phyloP scores from a whole-genome alignment of 2,113 vertebrate genomes.

The Lepidothrix coronata region DNA sequence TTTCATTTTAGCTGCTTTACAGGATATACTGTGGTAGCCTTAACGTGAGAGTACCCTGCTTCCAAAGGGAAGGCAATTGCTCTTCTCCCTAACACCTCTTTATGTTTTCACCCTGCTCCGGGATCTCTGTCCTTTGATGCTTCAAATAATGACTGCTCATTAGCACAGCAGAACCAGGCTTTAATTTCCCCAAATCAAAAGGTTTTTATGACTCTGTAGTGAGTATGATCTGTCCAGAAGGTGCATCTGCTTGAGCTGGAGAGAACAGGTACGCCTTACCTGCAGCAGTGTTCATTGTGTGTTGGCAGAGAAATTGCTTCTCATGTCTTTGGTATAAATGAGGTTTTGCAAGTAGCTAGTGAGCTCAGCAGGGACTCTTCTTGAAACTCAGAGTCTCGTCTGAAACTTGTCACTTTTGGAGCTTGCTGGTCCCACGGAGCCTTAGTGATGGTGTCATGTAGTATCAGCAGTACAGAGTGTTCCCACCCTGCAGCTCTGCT shows the following conservation, averaged over 20 bases:
- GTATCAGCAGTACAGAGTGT: neutral
- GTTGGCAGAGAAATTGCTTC: neutral
- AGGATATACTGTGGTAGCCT: neutral
- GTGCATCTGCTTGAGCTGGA: neutral
- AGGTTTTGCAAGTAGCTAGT: neutral
- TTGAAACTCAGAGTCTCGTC: neutral
- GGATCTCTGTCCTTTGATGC: neutral
- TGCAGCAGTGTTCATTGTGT: fast-evolving
- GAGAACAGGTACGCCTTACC: neutral
- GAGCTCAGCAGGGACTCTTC: neutral
- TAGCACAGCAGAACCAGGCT: neutral
- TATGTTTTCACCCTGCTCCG: neutral
- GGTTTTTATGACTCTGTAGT: neutral
- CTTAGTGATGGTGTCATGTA: neutral
- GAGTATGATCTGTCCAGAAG: neutral
- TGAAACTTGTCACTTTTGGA: neutral
- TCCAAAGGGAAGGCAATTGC: fast-evolving
- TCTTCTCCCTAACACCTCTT: neutral
- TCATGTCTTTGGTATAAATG: neutral
- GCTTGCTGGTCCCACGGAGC: neutral
- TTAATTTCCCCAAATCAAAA: neutral
- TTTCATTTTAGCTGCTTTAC: neutral
- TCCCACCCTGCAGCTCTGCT: neutral
- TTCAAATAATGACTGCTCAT: neutral
- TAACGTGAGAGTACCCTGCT: neutral